Percentiles rank a stretch among this genome's conserved stretches.
Conservation (phyloP, 2,888 invertebrate species). For the Siphonodentalium dalli region DNA sequence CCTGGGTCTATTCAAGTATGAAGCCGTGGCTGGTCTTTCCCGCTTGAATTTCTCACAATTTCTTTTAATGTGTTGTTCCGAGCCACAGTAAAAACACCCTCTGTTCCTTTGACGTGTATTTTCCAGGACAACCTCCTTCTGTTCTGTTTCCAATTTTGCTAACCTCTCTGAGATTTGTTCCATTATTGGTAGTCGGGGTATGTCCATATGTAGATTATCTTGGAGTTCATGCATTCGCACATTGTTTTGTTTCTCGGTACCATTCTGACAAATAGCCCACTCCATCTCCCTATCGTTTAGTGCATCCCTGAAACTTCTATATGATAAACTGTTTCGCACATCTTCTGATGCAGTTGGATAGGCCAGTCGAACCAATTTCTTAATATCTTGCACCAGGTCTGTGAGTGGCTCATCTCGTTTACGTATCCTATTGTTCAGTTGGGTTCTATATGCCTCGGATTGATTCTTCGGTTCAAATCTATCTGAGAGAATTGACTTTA, state of each 20-base stretch:
- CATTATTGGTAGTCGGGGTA: too few species aligned
- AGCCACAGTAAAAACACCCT: too few species aligned
- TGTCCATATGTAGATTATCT: too few species aligned
- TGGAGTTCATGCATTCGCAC: too few species aligned
- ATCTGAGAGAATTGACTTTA: neutral
- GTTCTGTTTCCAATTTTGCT: neutral
- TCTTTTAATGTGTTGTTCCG: too few species aligned
- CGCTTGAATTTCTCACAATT: too few species aligned
- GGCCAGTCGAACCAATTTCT: neutral
- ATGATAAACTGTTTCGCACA: neutral
- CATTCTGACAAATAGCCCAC: slow-evolving; percentile 8
- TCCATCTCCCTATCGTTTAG: slow-evolving; percentile 5
- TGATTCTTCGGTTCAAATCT: slow-evolving; percentile 6
- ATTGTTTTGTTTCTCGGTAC: slow-evolving; percentile 1
- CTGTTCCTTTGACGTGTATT: too few species aligned
- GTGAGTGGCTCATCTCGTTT: slow-evolving; percentile 1
- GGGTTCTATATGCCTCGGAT: neutral
- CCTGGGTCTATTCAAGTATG: neutral
- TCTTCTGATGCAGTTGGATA: neutral
- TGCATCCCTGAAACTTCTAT: slow-evolving; percentile 1
- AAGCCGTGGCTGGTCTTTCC: neutral
- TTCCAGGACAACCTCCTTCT: neutral
- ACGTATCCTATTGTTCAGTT: neutral
- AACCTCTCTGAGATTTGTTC: neutral
- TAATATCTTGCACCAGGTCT: slow-evolving; percentile 4